Percentiles rank a stretch among this genome's conserved stretches.
Evolutionary conservation across 2,888 invertebrate species (phyloP).

Genomic region (Drosophila hamatofila): DNA sequence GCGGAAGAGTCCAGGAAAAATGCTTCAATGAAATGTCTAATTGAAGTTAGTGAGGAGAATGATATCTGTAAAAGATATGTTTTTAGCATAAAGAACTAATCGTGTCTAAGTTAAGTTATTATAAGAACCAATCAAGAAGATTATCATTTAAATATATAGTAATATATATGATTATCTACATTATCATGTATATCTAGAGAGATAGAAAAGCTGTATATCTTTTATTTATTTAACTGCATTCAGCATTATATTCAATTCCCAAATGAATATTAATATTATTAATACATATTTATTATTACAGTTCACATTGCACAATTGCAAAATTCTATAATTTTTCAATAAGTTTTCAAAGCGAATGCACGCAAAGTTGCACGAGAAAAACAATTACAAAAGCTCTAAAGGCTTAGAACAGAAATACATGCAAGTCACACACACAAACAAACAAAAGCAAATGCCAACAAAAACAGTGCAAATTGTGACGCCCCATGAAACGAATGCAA

Average conservation of each 20-base stretch:
- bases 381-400: slow-evolving; percentile 52
- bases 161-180: neutral
- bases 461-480: slow-evolving; percentile 61
- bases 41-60: neutral
- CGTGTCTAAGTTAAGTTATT: neutral
- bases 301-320: slow-evolving; percentile 48
- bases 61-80: neutral
- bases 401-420: slow-evolving; percentile 56
- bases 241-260: neutral
- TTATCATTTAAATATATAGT: neutral
- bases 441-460: slow-evolving; percentile 39
- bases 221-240: neutral
- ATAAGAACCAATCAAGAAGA: neutral
- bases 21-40: neutral
- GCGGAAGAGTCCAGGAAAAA: neutral
- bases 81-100: neutral
- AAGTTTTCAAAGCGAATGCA: slow-evolving; percentile 40
- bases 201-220: neutral
- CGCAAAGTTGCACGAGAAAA: slow-evolving; percentile 38
- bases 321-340: slow-evolving; percentile 44
- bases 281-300: slow-evolving; percentile 32
- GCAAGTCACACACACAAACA: slow-evolving; percentile 19
- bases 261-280: slow-evolving; percentile 25
- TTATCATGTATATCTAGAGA: too few species aligned
- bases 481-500: slow-evolving; percentile 50